A percentile compares a stretch with the other conserved stretches of the same genome.
These are phyloP conservation scores for Hypolimnas misippus DNA, from an alignment of 2,888 invertebrate species.

Conservation along the genomic window DNA sequence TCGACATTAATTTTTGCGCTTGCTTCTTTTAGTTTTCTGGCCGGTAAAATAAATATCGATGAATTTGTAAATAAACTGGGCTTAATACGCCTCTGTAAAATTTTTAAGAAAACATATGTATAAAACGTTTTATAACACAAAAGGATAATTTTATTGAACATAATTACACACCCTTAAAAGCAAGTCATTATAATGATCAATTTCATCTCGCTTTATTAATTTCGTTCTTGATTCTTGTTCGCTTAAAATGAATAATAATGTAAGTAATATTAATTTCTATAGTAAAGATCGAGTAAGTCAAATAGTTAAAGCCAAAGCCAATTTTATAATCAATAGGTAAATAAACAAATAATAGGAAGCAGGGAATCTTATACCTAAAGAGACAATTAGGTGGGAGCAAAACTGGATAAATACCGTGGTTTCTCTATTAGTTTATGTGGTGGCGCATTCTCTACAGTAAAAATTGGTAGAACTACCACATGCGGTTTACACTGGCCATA, in stretches of 20 bases:
- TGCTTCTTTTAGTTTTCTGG: slow-evolving; percentile 25
- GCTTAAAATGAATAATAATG: slow-evolving; percentile 4
- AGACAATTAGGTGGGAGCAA: too few species aligned
- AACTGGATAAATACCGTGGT: slow-evolving; percentile 33
- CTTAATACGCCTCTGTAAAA: slow-evolving; percentile 40
- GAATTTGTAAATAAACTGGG: slow-evolving; percentile 43
- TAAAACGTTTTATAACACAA: too few species aligned
- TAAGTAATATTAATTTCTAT: neutral
- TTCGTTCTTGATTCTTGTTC: neutral
- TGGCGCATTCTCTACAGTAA: slow-evolving; percentile 66
- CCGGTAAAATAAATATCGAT: slow-evolving; percentile 41
- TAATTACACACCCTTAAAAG: neutral
- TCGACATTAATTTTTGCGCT: slow-evolving; percentile 49
- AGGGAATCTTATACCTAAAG: too few species aligned
- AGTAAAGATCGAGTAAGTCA: too few species aligned
- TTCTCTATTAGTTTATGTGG: slow-evolving; percentile 49
- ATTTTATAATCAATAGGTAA: too few species aligned
- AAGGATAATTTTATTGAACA: too few species aligned
- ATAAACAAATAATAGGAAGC: too few species aligned
- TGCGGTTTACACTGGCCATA: slow-evolving; percentile 55
- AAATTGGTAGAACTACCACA: slow-evolving; percentile 64
- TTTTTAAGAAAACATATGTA: too few species aligned
- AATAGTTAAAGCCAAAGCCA: too few species aligned
- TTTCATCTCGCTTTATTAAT: neutral
- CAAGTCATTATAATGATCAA: neutral